A percentile compares a stretch with the other conserved stretches of the same genome.
phyloP scores from a whole-genome alignment of 1,140 invertebrate genomes.

The Bombus picipes region DNA sequence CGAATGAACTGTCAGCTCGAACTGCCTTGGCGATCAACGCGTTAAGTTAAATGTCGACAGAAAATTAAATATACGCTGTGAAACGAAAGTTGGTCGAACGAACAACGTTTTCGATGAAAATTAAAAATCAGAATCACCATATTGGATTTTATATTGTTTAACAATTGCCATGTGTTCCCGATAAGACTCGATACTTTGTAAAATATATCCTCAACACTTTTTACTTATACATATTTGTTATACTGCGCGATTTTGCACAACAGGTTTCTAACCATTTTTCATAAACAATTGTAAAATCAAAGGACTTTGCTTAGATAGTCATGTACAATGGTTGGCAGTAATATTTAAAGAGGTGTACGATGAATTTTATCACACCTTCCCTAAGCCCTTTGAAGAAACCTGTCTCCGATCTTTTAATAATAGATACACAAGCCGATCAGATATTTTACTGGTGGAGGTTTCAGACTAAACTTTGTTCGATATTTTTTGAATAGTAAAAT shows the following conservation, averaged over 20 bases:
- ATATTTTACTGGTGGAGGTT: not conserved
- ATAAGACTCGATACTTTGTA: conserved; percentile 7
- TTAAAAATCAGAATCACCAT: not conserved
- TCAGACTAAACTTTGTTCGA: not conserved
- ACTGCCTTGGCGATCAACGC: not conserved
- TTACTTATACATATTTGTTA: not conserved
- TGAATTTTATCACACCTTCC: not conserved
- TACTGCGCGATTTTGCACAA: not conserved
- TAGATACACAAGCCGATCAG: not conserved
- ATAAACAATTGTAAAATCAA: not conserved
- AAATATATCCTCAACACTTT: conserved; percentile 1
- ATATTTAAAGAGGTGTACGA: not conserved
- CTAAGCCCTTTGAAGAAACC: not conserved
- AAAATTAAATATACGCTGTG: not conserved
- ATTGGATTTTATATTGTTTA: not conserved
- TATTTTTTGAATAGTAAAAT: not conserved
- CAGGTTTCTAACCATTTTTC: not conserved
- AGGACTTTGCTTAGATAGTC: not conserved
- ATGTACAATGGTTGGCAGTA: not conserved
- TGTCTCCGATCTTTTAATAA: not conserved
- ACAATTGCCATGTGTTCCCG: not conserved
- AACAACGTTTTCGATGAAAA: not conserved
- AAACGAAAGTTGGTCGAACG: not conserved
- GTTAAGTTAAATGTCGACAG: not conserved
- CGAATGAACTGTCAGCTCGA: not conserved